phyloP scores from a whole-genome alignment of 2,797 vertebrate species.

The Eleutherodactylus coqui region DNA sequence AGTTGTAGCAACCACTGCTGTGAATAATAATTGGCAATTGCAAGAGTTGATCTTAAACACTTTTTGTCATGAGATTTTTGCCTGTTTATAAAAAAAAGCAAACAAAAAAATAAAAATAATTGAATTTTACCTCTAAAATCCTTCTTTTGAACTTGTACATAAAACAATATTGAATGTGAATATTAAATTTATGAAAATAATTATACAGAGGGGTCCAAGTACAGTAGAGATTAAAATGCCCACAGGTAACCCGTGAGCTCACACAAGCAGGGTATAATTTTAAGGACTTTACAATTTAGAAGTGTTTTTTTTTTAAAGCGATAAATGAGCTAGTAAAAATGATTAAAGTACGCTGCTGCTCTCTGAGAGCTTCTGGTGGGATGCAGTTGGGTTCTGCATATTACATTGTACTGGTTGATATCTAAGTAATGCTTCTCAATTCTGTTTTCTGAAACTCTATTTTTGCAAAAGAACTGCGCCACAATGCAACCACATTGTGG shows the following conservation, averaged over 20 bases:
- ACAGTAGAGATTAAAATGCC: constrained; percentile 60
- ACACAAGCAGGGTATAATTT: constrained; percentile 49
- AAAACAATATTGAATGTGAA: constrained; percentile 57
- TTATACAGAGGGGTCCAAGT: constrained; percentile 56
- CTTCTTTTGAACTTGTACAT: constrained; percentile 39
- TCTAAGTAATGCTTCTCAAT: no score
- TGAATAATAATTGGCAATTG: constrained; percentile 71
- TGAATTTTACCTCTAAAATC: constrained; percentile 36
- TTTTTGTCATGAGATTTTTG: constrained; percentile 66
- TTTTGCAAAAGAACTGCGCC: no score
- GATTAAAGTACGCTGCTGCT: no score
- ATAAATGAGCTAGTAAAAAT: constrained; percentile 61
- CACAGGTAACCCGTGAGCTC: constrained; percentile 47
- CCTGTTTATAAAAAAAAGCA: constrained; percentile 15
- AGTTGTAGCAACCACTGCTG: constrained; percentile 67
- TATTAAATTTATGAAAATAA: constrained; percentile 42
- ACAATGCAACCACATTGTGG: no score
- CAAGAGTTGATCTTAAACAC: constrained; percentile 62
- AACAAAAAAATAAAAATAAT: neutral
- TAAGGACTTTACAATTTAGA: constrained; percentile 59
- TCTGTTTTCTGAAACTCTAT: no score
- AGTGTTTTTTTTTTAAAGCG: constrained; percentile 65
- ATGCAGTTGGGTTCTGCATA: no score
- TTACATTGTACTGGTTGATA: no score
- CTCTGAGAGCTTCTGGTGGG: no score